phyloP scores from a whole-genome alignment of 1,140 invertebrate species.

The Eueides isabella region DNA sequence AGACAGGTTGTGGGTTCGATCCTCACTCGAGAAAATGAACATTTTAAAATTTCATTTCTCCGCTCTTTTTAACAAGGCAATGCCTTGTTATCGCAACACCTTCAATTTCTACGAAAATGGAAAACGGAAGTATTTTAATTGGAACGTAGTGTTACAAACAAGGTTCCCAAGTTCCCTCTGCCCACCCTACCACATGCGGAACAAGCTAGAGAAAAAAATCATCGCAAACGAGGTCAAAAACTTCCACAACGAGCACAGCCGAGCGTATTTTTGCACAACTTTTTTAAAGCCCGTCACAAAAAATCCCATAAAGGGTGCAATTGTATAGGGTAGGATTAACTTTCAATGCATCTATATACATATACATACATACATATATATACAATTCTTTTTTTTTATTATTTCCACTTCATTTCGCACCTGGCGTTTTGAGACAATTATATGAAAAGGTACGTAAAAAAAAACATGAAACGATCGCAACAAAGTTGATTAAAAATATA shows the following conservation, averaged over 20 bases:
- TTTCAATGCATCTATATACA: conserved; percentile 13
- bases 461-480: not conserved
- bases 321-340: conserved; percentile 21
- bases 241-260: not conserved
- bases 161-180: too few species aligned
- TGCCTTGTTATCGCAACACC: too few species aligned
- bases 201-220: too few species aligned
- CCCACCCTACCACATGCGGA: too few species aligned
- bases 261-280: conserved; percentile 7
- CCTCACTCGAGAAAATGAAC: too few species aligned
- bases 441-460: not conserved
- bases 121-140: too few species aligned
- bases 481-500: not conserved
- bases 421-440: conserved; percentile 13
- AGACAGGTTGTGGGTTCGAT: too few species aligned
- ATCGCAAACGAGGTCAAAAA: not conserved
- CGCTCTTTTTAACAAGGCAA: too few species aligned
- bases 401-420: conserved; percentile 28
- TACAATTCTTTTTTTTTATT: not conserved
- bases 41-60: too few species aligned
- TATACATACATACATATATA: too few species aligned
- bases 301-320: conserved; percentile 26
- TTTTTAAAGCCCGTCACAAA: conserved; percentile 3
- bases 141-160: too few species aligned
- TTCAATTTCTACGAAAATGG: too few species aligned